phyloP scores from a whole-genome alignment of 1,140 invertebrate species.

The Homalodisca vitripennis region DNA sequence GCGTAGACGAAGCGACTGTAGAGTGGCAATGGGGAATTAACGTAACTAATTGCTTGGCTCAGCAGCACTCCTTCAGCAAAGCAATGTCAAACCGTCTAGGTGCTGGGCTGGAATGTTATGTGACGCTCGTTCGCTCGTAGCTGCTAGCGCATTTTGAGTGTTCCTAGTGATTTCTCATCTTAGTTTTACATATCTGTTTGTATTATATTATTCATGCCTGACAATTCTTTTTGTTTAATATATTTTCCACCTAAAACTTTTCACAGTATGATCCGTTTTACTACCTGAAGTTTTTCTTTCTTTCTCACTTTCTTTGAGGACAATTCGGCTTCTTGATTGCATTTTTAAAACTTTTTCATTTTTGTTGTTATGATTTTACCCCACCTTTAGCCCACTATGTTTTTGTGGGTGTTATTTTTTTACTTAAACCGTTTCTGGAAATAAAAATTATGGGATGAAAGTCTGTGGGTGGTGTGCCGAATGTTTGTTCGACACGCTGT shows the following conservation, averaged over 20 bases:
- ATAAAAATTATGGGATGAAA: slow-evolving; percentile 26
- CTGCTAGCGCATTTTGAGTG: slow-evolving; percentile 30
- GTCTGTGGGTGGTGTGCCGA: too few relatives aligned
- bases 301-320: slow-evolving; percentile 14
- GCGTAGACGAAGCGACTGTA: too few relatives aligned
- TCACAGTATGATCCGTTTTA: slow-evolving; percentile 17
- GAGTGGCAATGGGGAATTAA: not conserved
- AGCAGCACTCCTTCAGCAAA: slow-evolving; percentile 39
- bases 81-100: slow-evolving; percentile 42
- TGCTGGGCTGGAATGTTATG: slow-evolving; percentile 33
- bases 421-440: slow-evolving; percentile 19
- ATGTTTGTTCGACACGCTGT: too few relatives aligned
- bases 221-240: slow-evolving; percentile 34
- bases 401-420: slow-evolving; percentile 23
- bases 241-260: slow-evolving; percentile 30
- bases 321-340: not conserved
- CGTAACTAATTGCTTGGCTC: not conserved
- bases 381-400: slow-evolving; percentile 1
- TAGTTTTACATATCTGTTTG: slow-evolving; percentile 33
- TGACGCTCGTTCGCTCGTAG: slow-evolving; percentile 21
- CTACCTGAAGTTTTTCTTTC: slow-evolving; percentile 30
- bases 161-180: slow-evolving; percentile 25
- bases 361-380: slow-evolving; percentile 16
- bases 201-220: slow-evolving; percentile 29
- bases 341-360: too few relatives aligned